Evolutionary conservation across 2,797 vertebrate genomes (phyloP).

Genomic region (Sebastes steindachneri): DNA sequence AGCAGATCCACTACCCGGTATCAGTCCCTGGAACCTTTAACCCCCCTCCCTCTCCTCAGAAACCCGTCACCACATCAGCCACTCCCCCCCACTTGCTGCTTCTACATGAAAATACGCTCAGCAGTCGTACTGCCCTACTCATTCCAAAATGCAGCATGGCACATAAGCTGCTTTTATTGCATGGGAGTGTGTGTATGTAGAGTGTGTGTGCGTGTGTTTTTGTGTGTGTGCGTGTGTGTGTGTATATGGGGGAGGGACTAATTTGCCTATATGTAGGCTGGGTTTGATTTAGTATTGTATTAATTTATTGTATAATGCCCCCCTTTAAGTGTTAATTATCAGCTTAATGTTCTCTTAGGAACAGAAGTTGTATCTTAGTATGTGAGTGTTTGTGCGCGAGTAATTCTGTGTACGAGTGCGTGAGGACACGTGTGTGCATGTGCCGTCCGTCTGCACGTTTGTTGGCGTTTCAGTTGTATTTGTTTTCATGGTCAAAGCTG

Average conservation of each 20-base stretch:
- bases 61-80: conserved; percentile 24
- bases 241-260: conserved; percentile 61
- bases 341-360: conserved; percentile 77
- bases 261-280: conserved; percentile 80
- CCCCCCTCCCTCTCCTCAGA: neutral
- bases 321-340: conserved; percentile 75
- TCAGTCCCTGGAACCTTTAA: conserved; percentile 50
- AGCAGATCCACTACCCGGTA: conserved; percentile 69
- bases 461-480: conserved; percentile 76
- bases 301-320: conserved; percentile 76
- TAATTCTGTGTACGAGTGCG: conserved; percentile 13
- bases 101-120: conserved; percentile 69
- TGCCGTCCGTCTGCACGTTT: conserved; percentile 75
- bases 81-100: conserved; percentile 65
- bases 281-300: conserved; percentile 77
- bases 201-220: conserved; percentile 49
- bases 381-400: conserved; percentile 28
- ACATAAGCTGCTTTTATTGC: conserved; percentile 80
- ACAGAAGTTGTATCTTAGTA: conserved; percentile 75
- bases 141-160: conserved; percentile 80
- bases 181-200: conserved; percentile 77
- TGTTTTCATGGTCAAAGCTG: conserved; percentile 76
- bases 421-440: conserved; percentile 71
- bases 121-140: conserved; percentile 71
- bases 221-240: conserved; percentile 62